phyloP scores from a whole-genome alignment of 2,797 vertebrate species.

The Sebastes iracundus region DNA sequence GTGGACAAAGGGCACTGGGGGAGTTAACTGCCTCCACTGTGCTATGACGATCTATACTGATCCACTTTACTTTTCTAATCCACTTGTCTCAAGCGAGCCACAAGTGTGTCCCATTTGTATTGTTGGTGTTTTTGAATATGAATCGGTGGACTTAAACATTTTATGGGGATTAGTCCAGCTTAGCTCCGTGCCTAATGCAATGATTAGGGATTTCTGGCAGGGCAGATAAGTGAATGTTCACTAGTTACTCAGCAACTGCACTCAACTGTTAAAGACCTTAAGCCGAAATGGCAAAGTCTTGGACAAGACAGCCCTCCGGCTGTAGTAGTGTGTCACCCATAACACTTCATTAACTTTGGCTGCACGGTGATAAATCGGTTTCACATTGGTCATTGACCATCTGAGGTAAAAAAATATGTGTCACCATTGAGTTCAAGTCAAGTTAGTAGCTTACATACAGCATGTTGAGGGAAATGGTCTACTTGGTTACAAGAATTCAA shows the following conservation, averaged over 20 bases:
- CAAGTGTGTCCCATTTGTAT: conserved; percentile 78
- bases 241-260: conserved; percentile 68
- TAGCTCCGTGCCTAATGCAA: conserved; percentile 81
- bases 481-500: background rate
- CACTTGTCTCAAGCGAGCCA: conserved; percentile 68
- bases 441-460: background rate
- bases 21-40: conserved; percentile 42
- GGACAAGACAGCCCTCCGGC: conserved; percentile 30
- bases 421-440: background rate
- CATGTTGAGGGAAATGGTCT: too few species aligned
- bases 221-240: conserved; percentile 83
- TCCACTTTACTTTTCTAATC: conserved; percentile 73
- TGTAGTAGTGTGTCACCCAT: background rate
- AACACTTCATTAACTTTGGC: conserved; percentile 10
- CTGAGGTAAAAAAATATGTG: background rate
- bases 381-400: background rate
- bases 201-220: conserved; percentile 84
- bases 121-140: conserved; percentile 77
- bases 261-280: conserved; percentile 65
- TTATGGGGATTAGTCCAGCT: conserved; percentile 82
- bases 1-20: conserved; percentile 54
- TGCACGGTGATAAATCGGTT: background rate
- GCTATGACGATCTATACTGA: conserved; percentile 57
- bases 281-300: conserved; percentile 61
- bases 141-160: conserved; percentile 81